phyloP scores from a whole-genome alignment of 2,888 invertebrate genomes.

The Parnassius glacialis region DNA sequence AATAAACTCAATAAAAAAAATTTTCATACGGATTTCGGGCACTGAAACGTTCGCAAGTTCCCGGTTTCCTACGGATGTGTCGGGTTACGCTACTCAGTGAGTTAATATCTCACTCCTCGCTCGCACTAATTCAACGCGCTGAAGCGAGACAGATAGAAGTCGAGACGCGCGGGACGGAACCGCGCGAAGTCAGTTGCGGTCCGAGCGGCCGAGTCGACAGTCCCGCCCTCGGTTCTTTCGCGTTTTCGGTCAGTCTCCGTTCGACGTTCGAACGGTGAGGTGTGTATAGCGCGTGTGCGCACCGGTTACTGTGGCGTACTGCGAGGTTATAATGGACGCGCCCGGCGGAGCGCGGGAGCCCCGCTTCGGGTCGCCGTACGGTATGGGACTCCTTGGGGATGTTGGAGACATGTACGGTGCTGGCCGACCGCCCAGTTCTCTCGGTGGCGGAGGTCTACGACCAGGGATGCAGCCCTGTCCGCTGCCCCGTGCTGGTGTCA shows the following conservation, averaged over 20 bases:
- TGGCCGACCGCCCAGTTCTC: conserved; percentile 83
- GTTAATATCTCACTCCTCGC: conserved; percentile 56
- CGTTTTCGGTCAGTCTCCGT: conserved; percentile 79
- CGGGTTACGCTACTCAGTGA: conserved; percentile 67
- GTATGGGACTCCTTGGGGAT: conserved; percentile 91
- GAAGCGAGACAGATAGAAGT: conserved; percentile 64
- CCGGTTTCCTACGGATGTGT: conserved; percentile 77
- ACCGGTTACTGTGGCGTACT: conserved; percentile 81
- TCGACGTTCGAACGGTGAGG: conserved; percentile 77
- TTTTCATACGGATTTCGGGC: conserved; percentile 78
- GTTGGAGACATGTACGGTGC: conserved; percentile 89
- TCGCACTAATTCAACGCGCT: conserved; percentile 40
- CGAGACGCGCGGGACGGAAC: conserved; percentile 63
- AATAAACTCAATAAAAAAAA: conserved; percentile 80
- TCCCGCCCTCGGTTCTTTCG: conserved; percentile 78
- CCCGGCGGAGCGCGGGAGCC: conserved; percentile 93
- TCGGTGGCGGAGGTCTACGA: conserved; percentile 70
- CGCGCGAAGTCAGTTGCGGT: conserved; percentile 80
- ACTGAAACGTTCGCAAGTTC: conserved; percentile 74
- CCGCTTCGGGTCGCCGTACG: conserved; percentile 93
- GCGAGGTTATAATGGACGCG: conserved; percentile 89
- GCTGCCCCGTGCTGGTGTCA: conserved; percentile 81
- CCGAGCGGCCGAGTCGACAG: conserved; percentile 81
- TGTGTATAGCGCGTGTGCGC: conserved; percentile 75
- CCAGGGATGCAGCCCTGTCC: conserved; percentile 83